These are phyloP conservation scores for Chiroxiphia lanceolata DNA, from an alignment of 2,797 vertebrate genomes.

Conservation along the genomic window DNA sequence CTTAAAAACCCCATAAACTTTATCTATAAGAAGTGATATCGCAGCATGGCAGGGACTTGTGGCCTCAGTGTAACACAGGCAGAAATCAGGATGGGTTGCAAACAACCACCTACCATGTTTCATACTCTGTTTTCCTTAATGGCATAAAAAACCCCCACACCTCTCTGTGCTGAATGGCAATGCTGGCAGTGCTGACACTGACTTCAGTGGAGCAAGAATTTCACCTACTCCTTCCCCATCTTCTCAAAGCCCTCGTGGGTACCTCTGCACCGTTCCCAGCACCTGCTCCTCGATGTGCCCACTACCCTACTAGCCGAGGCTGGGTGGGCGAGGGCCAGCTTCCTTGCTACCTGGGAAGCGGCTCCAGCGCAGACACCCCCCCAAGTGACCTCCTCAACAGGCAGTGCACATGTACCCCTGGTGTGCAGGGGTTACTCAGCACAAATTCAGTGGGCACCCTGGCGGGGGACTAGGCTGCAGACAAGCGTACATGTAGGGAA, in stretches of 20 bases:
- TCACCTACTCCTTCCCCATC: neutral
- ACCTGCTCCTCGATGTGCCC: rapidly evolving
- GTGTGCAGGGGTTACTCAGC: rapidly evolving
- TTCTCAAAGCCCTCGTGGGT: neutral
- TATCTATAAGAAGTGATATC: neutral
- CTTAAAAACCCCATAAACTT: constrained; percentile 16
- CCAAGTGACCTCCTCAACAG: rapidly evolving
- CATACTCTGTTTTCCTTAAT: neutral
- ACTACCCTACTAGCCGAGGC: rapidly evolving
- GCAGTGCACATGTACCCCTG: neutral
- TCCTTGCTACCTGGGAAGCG: neutral
- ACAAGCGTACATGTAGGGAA: rapidly evolving
- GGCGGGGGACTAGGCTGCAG: neutral
- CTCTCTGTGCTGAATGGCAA: neutral
- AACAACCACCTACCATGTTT: neutral
- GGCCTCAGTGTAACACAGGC: neutral
- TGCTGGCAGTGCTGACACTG: neutral
- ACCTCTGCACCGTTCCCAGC: neutral
- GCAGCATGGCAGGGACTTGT: neutral
- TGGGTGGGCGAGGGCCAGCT: neutral
- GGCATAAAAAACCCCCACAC: neutral
- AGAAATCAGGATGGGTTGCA: neutral
- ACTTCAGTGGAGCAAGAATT: neutral
- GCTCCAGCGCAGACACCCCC: neutral
- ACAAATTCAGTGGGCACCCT: neutral